Percentiles rank a stretch among this genome's conserved stretches.
Evolutionary conservation across 2,888 invertebrate species (phyloP).

Genomic region (Agrochola lota): DNA sequence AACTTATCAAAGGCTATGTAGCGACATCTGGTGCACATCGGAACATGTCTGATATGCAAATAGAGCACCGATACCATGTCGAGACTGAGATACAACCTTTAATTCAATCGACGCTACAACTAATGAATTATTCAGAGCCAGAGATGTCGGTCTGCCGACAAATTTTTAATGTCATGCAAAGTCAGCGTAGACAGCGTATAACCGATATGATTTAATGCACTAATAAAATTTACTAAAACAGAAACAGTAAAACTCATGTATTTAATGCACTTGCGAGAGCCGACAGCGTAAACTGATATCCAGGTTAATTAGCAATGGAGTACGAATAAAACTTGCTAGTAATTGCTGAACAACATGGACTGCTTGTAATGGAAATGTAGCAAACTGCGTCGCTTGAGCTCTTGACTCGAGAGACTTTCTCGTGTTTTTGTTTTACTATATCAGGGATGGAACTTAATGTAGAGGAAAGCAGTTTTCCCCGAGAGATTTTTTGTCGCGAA

Average conservation of each 20-base stretch:
- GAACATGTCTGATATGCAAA: slow-evolving; percentile 83
- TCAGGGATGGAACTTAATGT: slow-evolving; percentile 54
- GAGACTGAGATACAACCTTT: slow-evolving; percentile 77
- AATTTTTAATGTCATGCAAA: slow-evolving; percentile 77
- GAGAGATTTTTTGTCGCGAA: slow-evolving; percentile 22
- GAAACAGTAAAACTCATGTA: slow-evolving; percentile 62
- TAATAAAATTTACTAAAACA: slow-evolving; percentile 66
- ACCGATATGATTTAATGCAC: slow-evolving; percentile 66
- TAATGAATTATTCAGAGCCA: slow-evolving; percentile 84
- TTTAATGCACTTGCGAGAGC: slow-evolving; percentile 64
- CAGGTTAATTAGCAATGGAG: slow-evolving; percentile 73
- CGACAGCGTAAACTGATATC: slow-evolving; percentile 64
- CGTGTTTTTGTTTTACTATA: slow-evolving; percentile 51
- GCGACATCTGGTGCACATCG: slow-evolving; percentile 66
- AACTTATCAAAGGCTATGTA: slow-evolving; percentile 50
- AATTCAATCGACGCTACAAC: slow-evolving; percentile 79
- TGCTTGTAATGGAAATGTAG: slow-evolving; percentile 43
- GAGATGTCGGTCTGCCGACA: slow-evolving; percentile 71
- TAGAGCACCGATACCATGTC: slow-evolving; percentile 78
- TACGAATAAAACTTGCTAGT: slow-evolving; percentile 65
- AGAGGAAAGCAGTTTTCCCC: slow-evolving; percentile 40
- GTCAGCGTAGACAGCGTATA: slow-evolving; percentile 72
- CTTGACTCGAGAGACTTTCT: slow-evolving; percentile 27
- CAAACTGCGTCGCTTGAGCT: slow-evolving; percentile 37
- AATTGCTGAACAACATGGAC: slow-evolving; percentile 56